Conservation (phyloP, 2,797 vertebrate genomes). For the Gallinago nigripennis region DNA sequence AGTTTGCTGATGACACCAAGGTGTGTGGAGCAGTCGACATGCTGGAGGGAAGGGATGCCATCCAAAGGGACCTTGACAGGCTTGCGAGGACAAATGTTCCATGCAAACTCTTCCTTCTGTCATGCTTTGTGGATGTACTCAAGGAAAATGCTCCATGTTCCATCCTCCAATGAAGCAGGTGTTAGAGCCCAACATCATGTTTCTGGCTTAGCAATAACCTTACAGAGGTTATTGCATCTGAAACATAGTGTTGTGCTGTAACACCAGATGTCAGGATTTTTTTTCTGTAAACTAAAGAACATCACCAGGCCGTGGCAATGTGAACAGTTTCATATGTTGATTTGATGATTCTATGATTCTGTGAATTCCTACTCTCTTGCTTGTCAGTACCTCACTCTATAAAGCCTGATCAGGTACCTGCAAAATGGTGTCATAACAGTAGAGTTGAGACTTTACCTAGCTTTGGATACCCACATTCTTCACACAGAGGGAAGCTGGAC, state of each 20-base stretch:
- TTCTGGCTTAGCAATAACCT: not conserved
- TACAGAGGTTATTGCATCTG: not conserved
- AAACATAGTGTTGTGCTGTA: accelerated
- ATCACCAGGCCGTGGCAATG: not conserved
- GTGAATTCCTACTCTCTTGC: not conserved
- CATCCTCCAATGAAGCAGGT: not conserved
- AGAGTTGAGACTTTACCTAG: not conserved
- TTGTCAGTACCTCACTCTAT: not conserved
- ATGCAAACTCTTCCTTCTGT: not conserved
- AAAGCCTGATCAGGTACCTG: not conserved
- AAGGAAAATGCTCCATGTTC: not conserved
- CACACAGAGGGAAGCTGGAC: not conserved
- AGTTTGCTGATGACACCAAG: not conserved
- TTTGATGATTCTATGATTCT: not conserved
- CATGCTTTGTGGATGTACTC: not conserved
- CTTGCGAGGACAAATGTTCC: not conserved
- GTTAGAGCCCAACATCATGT: not conserved
- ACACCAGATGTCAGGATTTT: not conserved
- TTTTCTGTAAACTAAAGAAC: not conserved
- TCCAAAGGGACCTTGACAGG: not conserved
- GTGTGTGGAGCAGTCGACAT: not conserved
- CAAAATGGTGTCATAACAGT: not conserved
- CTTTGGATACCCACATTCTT: not conserved
- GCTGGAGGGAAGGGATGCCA: not conserved
- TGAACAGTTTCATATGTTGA: not conserved